These are phyloP conservation scores for Cheilosia vulpina DNA, from an alignment of 2,888 invertebrate genomes.

Conservation along the genomic window DNA sequence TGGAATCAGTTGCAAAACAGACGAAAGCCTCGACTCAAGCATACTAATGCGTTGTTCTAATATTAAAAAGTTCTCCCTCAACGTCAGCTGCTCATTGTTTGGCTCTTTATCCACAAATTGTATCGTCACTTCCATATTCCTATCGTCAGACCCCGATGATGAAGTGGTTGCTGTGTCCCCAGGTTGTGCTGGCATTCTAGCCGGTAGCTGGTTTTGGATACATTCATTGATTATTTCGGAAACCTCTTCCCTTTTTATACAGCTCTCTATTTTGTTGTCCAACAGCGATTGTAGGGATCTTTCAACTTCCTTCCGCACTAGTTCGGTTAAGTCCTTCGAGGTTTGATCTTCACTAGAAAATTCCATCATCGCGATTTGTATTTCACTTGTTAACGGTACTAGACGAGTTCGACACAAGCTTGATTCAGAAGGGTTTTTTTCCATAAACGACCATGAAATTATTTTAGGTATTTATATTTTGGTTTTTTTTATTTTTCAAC, in stretches of 20 bases:
- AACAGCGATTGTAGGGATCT: slow-evolving; percentile 3
- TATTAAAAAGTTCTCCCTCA: slow-evolving; percentile 36
- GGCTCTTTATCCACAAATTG: slow-evolving; percentile 20
- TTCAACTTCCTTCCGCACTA: slow-evolving; percentile 41
- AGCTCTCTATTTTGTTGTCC: slow-evolving; percentile 9
- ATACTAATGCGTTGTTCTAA: slow-evolving; percentile 44
- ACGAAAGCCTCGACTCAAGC: slow-evolving; percentile 39
- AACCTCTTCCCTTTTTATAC: slow-evolving; percentile 49
- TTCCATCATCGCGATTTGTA: slow-evolving; percentile 39
- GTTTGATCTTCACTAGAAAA: slow-evolving; percentile 6
- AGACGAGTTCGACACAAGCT: slow-evolving; percentile 26
- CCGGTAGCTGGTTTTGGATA: slow-evolving; percentile 19
- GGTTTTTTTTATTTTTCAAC: slow-evolving; percentile 13
- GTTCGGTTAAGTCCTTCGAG: slow-evolving; percentile 11
- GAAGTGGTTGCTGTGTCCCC: neutral
- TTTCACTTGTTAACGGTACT: slow-evolving; percentile 61
- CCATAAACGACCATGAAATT: slow-evolving; percentile 47
- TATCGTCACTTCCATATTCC: slow-evolving; percentile 26
- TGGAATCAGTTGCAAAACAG: slow-evolving; percentile 38
- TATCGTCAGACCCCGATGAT: neutral
- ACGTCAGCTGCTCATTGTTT: neutral
- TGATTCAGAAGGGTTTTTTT: slow-evolving; percentile 46
- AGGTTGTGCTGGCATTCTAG: neutral
- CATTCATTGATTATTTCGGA: slow-evolving; percentile 38
- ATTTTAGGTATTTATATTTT: slow-evolving; percentile 11